Evolutionary conservation across 2,797 vertebrate genomes (phyloP), one percentile per base, ranked within the genome.

Genomic region (Amblyopsis hoosieri): DNA sequence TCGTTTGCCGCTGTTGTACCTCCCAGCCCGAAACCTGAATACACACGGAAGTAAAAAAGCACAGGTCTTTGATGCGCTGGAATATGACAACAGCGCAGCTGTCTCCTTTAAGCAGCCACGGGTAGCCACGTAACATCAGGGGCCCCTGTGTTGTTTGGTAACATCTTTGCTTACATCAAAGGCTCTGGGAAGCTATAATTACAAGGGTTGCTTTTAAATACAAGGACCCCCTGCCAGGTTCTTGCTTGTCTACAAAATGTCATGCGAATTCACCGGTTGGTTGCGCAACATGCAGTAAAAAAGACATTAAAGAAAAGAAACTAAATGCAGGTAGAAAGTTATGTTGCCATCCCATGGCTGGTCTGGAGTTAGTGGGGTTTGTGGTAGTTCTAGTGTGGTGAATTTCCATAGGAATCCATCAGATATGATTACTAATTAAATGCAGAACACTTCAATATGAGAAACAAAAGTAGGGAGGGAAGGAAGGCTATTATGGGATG

Each of bases 141-240:
- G 58, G 74, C 74, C 74, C 71, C 72, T 83, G 66, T 86, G 81
- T 76, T 82, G 82, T 85, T 71, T 82, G 78, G 33, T 66, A 74
- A 64, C 74, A 79, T 80, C 80, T 79, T 81, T 74, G 78, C 73
- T 72, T 66, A 78, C 85, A 90, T 92, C 88, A 92, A 91, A 92
- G 75, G 59, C 80, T 81, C 51, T 0, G 12, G 57, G 79, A 80
- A 50, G 74, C 76, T 79, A 77, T 90, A 89, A 92, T 93, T 90
- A 91, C 23, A 54, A 82, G 69, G 54, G 42, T 54, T 60, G 82
- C 79, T 84, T 83, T 69, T 68, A 52, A 71, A 84, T 87, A 83
- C 64, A 19, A 5, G 71, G 71, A 82, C 81, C 81, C 79, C 85
- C 85, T 82, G 82, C 74, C 55, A 75, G 68, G 73, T 70, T 67